Base-by-base conservation (phyloP, 2,797 vertebrate species). In the Threskiornis aethiopicus region DNA sequence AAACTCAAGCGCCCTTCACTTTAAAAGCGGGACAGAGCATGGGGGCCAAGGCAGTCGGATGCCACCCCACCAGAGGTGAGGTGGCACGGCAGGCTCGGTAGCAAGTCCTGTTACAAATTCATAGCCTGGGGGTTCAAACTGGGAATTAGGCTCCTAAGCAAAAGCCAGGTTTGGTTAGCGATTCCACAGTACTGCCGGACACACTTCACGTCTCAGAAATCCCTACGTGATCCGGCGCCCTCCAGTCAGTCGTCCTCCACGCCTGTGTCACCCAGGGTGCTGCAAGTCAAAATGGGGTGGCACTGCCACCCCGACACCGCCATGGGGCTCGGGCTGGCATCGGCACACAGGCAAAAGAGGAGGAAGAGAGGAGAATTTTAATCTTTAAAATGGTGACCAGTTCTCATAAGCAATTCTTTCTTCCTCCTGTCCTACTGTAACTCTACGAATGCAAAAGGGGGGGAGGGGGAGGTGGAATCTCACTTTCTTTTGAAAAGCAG, bases 1-100 rank as follows among this genome's bases (percentile, higher is more conserved):
- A 90, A 90, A 85, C 61, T 49, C 17, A 67, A 84, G 41, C 0
- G 7, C 24, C 57, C 70, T 92, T 82, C 24, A 16, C 61, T 82
- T 89, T 69, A 77, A 62, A 89, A 71, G 72, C n/a, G 13, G n/a
- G 28, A 39, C 6, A 1, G 65, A 79, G 46, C 19, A 31, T 0
- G 1, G 24, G 26, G 26, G 25, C 64, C 59, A 31, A 33, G 12
- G 67, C 35, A 42, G 62, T 17, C 0, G 0, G 65, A 78, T 26
- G 78, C 52, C n/a, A 25, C 6, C 1, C 2, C 35, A 14, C 12
- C 12, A 62, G 54, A 47, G 11, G 13, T 5, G 28, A 64, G 51
- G 35, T 21, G n/a, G 51, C 33, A 69, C 19, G 61, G 55, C 31
- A 51, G 55, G 51, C 21, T 54, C 24, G 0, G 13, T 3, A 49